These are phyloP conservation scores for Drosophila stalkeri DNA, from an alignment of 2,888 invertebrate species.

Conservation along the genomic window DNA sequence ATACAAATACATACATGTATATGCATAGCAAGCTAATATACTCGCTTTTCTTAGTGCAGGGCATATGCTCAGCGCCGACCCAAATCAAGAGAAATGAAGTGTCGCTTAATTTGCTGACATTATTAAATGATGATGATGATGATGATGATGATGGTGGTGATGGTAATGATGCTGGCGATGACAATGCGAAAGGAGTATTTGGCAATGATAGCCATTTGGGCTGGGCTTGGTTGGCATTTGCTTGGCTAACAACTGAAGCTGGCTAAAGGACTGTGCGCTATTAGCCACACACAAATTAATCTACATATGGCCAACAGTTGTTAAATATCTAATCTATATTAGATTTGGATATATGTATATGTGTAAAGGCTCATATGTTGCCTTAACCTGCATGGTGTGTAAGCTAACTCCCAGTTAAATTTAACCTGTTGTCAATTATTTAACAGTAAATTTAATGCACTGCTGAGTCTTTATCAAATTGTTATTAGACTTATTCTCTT, in stretches of 20 bases:
- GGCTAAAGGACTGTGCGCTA: conserved; percentile 29
- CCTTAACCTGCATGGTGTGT: background rate
- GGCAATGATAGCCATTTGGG: conserved; percentile 50
- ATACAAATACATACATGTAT: background rate
- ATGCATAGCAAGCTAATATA: background rate
- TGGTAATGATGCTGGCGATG: conserved; percentile 9
- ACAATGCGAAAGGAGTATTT: conserved; percentile 28
- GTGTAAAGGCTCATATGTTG: background rate
- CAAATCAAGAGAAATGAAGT: conserved; percentile 85
- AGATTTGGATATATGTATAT: background rate
- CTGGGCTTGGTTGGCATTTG: conserved; percentile 34
- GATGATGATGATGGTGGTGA: conserved; percentile 24
- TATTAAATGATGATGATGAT: conserved; percentile 46
- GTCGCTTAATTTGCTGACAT: conserved; percentile 84
- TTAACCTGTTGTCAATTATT: background rate
- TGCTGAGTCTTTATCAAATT: background rate
- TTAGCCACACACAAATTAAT: conserved; percentile 24
- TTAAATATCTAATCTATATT: background rate
- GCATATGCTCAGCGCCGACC: conserved; percentile 57
- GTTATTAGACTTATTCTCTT: too few species aligned
- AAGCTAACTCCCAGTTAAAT: background rate
- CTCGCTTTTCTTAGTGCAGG: conserved; percentile 25
- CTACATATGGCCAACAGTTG: conserved; percentile 1
- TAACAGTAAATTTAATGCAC: background rate
- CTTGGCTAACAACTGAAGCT: conserved; percentile 6